These are phyloP conservation scores for Hormaphis cornu DNA, from an alignment of 1,140 invertebrate species.

Conservation along the genomic window DNA sequence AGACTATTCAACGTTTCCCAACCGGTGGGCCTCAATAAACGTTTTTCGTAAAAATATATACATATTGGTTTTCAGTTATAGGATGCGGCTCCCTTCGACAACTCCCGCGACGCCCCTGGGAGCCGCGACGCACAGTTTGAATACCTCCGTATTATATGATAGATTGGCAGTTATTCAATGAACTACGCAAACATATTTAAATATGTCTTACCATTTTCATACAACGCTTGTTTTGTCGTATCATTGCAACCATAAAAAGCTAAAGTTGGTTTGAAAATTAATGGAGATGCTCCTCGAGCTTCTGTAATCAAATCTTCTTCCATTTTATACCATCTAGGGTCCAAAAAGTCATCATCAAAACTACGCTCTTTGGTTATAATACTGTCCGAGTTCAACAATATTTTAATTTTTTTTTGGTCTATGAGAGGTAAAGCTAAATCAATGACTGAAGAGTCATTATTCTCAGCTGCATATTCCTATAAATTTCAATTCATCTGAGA, in stretches of 20 bases:
- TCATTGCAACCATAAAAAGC: slow-evolving; percentile 57
- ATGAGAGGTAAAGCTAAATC: slow-evolving; percentile 15
- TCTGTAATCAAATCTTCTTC: slow-evolving; percentile 69
- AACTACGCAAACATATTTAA: background rate
- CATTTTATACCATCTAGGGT: slow-evolving; percentile 51
- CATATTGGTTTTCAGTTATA: no score
- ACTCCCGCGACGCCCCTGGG: no score
- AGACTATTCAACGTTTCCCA: no score
- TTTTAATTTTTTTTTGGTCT: slow-evolving; percentile 20
- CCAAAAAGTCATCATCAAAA: slow-evolving; percentile 39
- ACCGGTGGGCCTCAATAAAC: no score
- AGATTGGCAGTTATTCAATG: background rate
- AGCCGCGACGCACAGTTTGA: no score
- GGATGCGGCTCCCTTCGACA: no score
- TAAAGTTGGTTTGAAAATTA: slow-evolving; percentile 67
- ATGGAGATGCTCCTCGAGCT: slow-evolving; percentile 56
- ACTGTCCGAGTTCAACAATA: slow-evolving; percentile 23
- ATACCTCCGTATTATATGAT: no score
- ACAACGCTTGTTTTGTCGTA: slow-evolving; percentile 56
- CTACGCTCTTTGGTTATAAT: slow-evolving; percentile 25
- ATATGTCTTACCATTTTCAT: slow-evolving; percentile 59
- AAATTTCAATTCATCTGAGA: background rate
- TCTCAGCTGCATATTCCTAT: slow-evolving; percentile 22
- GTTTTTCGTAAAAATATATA: no score
- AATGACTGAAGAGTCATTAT: background rate